Conservation (phyloP, 2,797 vertebrate genomes). For the Chaetophractus vellerosus region DNA sequence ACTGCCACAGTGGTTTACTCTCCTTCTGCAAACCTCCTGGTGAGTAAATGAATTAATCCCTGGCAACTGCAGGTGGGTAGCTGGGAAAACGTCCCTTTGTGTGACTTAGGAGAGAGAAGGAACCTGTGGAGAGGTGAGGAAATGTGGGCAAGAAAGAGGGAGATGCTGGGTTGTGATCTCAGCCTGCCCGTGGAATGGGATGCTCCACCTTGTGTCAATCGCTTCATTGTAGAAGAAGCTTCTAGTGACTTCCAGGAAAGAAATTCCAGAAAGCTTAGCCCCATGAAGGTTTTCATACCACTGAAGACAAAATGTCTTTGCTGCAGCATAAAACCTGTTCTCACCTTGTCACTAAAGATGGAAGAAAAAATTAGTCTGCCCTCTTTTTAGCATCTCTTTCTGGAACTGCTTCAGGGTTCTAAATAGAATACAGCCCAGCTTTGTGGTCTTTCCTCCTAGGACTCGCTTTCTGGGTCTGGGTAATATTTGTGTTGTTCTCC, state of each 20-base stretch:
- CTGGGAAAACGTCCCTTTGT: background rate
- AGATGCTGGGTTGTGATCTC: background rate
- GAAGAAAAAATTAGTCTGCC: background rate
- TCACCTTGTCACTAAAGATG: background rate
- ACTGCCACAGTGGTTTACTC: background rate
- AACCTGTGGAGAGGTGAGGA: background rate
- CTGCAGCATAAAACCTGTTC: background rate
- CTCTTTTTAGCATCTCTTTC: background rate
- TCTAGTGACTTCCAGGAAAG: constrained; percentile 12
- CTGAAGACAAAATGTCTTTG: background rate
- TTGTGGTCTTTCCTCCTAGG: background rate
- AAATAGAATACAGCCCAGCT: background rate
- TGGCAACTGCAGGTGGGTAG: accelerated
- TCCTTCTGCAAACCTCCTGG: background rate
- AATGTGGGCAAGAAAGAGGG: background rate
- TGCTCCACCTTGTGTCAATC: accelerated
- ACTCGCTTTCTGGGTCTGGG: background rate
- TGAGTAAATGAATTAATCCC: background rate
- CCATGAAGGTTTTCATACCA: background rate
- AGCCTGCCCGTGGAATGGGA: accelerated
- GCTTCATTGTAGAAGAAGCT: background rate
- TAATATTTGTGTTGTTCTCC: background rate
- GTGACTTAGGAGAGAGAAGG: background rate
- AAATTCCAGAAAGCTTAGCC: constrained; percentile 15
- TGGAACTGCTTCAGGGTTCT: background rate